phyloP scores from a whole-genome alignment of 2,797 vertebrate species.

The Anas capensis region DNA sequence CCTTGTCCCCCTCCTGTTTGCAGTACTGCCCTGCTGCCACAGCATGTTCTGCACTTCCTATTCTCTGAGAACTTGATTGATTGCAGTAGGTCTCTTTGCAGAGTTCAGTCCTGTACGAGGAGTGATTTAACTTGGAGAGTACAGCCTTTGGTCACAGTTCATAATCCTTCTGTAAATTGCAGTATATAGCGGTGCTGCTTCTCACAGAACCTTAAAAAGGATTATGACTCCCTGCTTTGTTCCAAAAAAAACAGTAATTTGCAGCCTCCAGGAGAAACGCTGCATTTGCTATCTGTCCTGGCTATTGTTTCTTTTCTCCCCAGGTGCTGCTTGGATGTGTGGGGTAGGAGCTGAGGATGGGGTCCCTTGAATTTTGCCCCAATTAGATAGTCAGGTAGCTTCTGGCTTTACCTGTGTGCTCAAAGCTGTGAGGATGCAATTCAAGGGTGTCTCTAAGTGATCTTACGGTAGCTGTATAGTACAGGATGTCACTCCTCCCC shows the following conservation, averaged over 20 bases:
- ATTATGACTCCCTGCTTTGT: background rate
- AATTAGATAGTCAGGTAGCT: background rate
- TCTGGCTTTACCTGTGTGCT: rapidly evolving
- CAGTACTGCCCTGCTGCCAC: background rate
- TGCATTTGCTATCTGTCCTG: background rate
- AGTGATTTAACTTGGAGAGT: background rate
- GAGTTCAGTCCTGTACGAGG: background rate
- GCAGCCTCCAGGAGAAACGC: background rate
- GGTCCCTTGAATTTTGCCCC: background rate
- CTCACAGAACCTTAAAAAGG: background rate
- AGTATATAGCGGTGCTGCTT: background rate
- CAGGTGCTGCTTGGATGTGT: background rate
- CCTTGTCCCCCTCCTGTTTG: background rate
- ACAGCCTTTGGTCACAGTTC: background rate
- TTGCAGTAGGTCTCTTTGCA: background rate
- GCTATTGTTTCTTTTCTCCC: background rate
- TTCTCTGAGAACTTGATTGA: background rate
- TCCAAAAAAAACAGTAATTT: background rate
- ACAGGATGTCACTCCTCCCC: background rate
- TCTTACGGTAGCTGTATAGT: background rate
- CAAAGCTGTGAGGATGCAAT: background rate
- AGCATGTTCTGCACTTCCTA: background rate
- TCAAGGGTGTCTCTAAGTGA: background rate
- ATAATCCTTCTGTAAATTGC: background rate
- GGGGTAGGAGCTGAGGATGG: background rate